Conservation (phyloP, 2,888 invertebrate species). For the Hirtodrosophila trivittata region DNA sequence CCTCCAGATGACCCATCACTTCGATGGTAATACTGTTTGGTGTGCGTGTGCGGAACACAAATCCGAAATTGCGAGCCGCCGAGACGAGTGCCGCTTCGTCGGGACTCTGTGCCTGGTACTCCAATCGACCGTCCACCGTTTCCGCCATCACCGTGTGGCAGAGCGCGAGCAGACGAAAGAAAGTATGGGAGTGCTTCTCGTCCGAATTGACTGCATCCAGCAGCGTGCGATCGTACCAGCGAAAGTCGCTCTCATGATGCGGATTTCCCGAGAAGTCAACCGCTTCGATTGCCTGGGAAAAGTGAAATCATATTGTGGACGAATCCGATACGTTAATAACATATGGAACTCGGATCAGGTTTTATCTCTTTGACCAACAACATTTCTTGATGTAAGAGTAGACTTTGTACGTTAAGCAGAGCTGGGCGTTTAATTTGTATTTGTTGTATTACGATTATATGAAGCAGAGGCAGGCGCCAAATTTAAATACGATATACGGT, state of each 20-base stretch:
- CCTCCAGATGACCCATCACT: slow-evolving; percentile 91
- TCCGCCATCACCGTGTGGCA: slow-evolving; percentile 99
- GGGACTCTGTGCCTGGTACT: slow-evolving; percentile 95
- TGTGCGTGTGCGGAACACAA: slow-evolving; percentile 96
- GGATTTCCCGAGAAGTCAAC: slow-evolving; percentile 98
- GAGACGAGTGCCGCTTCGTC: slow-evolving; percentile 99
- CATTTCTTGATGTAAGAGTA: background rate
- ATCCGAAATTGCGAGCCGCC: slow-evolving; percentile 99
- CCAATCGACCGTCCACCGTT: slow-evolving; percentile 89
- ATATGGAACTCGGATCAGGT: background rate
- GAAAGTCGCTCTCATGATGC: slow-evolving; percentile 95
- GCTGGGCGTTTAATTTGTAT: slow-evolving; percentile 26
- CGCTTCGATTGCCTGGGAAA: slow-evolving; percentile 88
- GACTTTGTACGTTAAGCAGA: slow-evolving; percentile 31
- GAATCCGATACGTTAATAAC: background rate
- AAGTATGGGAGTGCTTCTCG: slow-evolving; percentile 91
- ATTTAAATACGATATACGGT: slow-evolving; percentile 9
- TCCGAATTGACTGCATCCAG: slow-evolving; percentile 91
- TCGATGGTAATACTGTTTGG: slow-evolving; percentile 97
- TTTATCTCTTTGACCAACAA: background rate
- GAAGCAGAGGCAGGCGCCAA: slow-evolving; percentile 37
- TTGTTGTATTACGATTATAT: slow-evolving; percentile 9
- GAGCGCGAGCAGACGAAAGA: slow-evolving; percentile 95
- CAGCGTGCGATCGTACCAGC: slow-evolving; percentile 95
- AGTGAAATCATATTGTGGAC: slow-evolving; percentile 3